Evolutionary conservation across 2,888 invertebrate genomes (phyloP), one percentile per base, ranked within the genome.

Genomic region (Volucella zonaria): DNA sequence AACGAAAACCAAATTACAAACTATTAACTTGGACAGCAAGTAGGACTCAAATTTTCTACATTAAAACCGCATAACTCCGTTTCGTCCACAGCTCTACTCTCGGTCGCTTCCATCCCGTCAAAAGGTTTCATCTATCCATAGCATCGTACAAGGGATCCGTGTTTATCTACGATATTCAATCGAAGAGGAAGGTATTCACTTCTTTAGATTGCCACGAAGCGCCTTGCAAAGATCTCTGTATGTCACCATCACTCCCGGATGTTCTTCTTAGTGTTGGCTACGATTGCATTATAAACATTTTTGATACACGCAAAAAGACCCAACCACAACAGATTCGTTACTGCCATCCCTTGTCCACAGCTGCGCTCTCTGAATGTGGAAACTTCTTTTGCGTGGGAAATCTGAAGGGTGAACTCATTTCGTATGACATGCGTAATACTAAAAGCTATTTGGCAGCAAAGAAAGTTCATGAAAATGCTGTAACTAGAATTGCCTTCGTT

Each of bases 271-370:
- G 89, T 75, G 91, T 90, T n/a, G 92, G 92, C 1, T 92, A 90
- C 67, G 92, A 92, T 82, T 90, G 90, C 75, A 87, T 89, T 10
- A 89, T 92, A 6, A 92, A 92, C 78, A 89, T 92, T 15, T 92
- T 91, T 56, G 92, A 92, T 86, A 90, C 89, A 4, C 88, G 92
- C 1, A 89, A 90, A 18, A 90, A 90, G 62, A 87, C 88, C 1
- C 89, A 89, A 73, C 88, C 90, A 0, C 78, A 89, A 0, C 87
- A 90, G 42, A 81, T 91, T 15, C 77, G 87, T 10, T 88, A 89
- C 62, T 87, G 88, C 8, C 90, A 90, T 87, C 92, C 92, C 0
- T 64, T 92, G 8, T 91, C 91, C 0, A 89, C 91, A 2, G 89
- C 90, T 42, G 88, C 90, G 0, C 76, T 91, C 0, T 91, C 91